Conservation (phyloP, 2,888 invertebrate species). For the Pedicia rivosa region DNA sequence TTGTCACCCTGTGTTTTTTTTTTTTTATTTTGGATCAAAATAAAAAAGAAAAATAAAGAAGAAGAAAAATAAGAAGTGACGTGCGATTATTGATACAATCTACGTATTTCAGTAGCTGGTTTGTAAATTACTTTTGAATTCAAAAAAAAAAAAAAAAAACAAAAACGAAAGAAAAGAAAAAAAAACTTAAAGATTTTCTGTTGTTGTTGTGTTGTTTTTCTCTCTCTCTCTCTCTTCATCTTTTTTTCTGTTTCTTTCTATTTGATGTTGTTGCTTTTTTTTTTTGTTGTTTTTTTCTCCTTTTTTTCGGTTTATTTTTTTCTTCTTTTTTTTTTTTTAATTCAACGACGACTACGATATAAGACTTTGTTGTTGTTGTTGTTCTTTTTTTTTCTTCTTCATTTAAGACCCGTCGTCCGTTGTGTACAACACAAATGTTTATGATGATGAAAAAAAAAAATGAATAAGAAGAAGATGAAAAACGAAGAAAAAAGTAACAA, state of each 20-base stretch:
- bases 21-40: not conserved
- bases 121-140: slow-evolving; percentile 29
- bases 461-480: too few relatives aligned
- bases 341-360: too few relatives aligned
- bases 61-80: not conserved
- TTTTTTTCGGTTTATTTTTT: not conserved
- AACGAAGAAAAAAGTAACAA: too few relatives aligned
- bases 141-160: slow-evolving; percentile 11
- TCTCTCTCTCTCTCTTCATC: slow-evolving; percentile 14
- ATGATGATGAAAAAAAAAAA: too few relatives aligned
- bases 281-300: slow-evolving; percentile 1
- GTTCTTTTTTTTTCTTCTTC: too few relatives aligned
- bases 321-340: too few relatives aligned
- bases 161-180: too few relatives aligned
- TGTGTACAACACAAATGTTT: too few relatives aligned
- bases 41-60: not conserved
- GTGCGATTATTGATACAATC: slow-evolving; percentile 8
- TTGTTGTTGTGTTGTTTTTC: slow-evolving; percentile 17
- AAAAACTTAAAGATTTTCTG: too few relatives aligned
- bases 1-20: not conserved
- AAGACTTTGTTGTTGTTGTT: too few relatives aligned
- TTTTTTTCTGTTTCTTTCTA: slow-evolving; percentile 9
- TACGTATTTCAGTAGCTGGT: slow-evolving; percentile 32
- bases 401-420: too few relatives aligned
- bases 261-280: slow-evolving; percentile 5